These are phyloP conservation scores for Andinoacara biseriatus DNA, from an alignment of 2,113 vertebrate species.

Conservation along the genomic window DNA sequence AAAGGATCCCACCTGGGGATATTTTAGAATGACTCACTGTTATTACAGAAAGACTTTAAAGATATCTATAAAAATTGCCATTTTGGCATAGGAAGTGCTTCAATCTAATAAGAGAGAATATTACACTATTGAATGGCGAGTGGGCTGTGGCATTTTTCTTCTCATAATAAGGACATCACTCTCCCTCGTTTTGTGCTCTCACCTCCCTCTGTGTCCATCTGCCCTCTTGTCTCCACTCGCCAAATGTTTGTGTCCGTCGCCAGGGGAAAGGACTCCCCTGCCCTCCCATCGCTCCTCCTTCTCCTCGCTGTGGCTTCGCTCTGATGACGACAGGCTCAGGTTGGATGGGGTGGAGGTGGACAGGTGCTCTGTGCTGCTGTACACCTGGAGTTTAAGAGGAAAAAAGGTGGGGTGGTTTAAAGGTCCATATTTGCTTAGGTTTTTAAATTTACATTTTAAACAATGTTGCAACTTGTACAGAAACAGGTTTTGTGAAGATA, in stretches of 20 bases:
- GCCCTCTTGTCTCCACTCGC: slow-evolving; percentile 50
- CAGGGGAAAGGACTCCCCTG: slow-evolving; percentile 73
- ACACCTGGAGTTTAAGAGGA: slow-evolving; percentile 82
- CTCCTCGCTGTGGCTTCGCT: slow-evolving; percentile 88
- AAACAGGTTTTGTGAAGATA: too few species aligned
- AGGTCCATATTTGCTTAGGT: background rate
- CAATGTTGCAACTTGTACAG: too few species aligned
- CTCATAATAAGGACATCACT: slow-evolving; percentile 18
- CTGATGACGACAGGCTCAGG: slow-evolving; percentile 80
- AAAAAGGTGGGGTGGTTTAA: background rate
- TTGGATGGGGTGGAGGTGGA: slow-evolving; percentile 84
- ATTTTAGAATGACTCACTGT: background rate
- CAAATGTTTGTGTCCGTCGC: slow-evolving; percentile 75
- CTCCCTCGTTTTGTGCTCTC: slow-evolving; percentile 1
- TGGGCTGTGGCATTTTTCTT: background rate
- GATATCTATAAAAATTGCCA: background rate
- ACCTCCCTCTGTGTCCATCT: slow-evolving; percentile 66
- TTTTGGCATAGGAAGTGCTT: background rate
- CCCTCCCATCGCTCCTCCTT: slow-evolving; percentile 85
- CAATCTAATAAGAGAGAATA: background rate
- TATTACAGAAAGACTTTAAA: background rate
- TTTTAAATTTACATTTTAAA: too few species aligned
- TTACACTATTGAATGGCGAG: background rate
- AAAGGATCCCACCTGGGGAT: background rate
- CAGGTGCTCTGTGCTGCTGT: slow-evolving; percentile 93